Base-by-base conservation (phyloP, 1,140 invertebrate species). In the Drosophila lacertosa region DNA sequence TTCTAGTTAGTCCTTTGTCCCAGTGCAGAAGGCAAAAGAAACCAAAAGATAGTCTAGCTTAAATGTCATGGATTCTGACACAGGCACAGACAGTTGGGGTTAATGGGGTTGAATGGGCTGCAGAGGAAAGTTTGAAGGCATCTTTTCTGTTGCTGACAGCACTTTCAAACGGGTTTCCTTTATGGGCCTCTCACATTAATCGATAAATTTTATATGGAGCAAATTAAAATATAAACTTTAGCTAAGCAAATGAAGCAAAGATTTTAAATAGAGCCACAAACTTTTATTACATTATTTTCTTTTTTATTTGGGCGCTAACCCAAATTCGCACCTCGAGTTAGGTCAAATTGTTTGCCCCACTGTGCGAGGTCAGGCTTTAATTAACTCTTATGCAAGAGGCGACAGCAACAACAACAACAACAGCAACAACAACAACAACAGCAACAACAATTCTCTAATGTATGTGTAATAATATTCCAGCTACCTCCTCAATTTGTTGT, bases 291-390 rank as follows among this genome's bases (percentile, higher is more conserved):
- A n/a, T n/a, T n/a, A n/a, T n/a, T n/a, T n/a, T n/a, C n/a, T n/a
- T n/a, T n/a, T n/a, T n/a, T n/a, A n/a, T n/a, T n/a, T n/a, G n/a
- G n/a, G n/a, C n/a, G n/a, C n/a, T n/a, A n/a, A n/a, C n/a, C n/a
- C n/a, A n/a, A n/a, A n/a, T n/a, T n/a, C n/a, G n/a, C n/a, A n/a
- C n/a, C n/a, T n/a, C n/a, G n/a, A 29, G 7, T 7, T 2, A 9
- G 26, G n/a, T n/a, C 33, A 35, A 2, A n/a, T 0, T n/a, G 20
- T 47, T 37, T 45, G 54, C 18, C 40, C 42, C 77, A 77, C 44
- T 68, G 71, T 80, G 60, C 57, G 6, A 20, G 37, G 58, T 72
- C 72, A 69, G 67, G 65, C 82, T 82, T 82, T 86, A 86, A 86
- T 88, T 82, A 88, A 88, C 74, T 76, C 47, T 69, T 76, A 80